These are phyloP conservation scores for Plagodis dolabraria DNA, from an alignment of 2,888 invertebrate genomes.

Conservation along the genomic window DNA sequence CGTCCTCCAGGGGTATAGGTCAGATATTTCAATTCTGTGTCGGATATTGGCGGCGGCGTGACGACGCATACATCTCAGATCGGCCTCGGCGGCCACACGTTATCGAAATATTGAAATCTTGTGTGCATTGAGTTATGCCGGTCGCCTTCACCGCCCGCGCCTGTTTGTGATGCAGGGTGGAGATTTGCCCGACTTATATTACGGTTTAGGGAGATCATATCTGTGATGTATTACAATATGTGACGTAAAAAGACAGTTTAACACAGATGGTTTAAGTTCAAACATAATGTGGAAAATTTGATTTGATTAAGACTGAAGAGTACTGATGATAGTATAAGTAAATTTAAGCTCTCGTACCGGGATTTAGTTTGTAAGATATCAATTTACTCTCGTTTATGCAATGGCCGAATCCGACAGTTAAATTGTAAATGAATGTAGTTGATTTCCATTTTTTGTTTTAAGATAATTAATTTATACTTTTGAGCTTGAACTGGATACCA, in stretches of 20 bases:
- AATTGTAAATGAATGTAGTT: no score
- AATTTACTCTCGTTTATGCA: no score
- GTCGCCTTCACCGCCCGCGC: constrained; percentile 48
- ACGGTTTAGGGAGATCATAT: constrained; percentile 26
- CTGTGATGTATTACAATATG: constrained; percentile 8
- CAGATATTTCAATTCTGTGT: constrained; percentile 83
- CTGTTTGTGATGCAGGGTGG: constrained; percentile 47
- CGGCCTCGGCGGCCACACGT: constrained; percentile 58
- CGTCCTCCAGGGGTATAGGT: constrained; percentile 56
- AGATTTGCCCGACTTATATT: constrained; percentile 33
- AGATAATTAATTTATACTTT: no score
- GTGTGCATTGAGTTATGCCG: constrained; percentile 62
- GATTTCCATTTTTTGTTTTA: no score
- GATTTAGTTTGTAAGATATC: no score
- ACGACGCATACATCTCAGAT: constrained; percentile 79
- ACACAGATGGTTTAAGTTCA: no score
- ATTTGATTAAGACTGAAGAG: no score
- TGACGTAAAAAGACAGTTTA: background rate
- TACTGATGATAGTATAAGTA: no score
- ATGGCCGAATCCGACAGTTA: no score
- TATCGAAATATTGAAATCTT: constrained; percentile 81
- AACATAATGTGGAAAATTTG: background rate
- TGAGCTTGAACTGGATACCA: no score
- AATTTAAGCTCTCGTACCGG: no score
- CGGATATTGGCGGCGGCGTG: constrained; percentile 81